Evolutionary conservation across 2,888 invertebrate species (phyloP).

Genomic region (Acanthopleura granulata): DNA sequence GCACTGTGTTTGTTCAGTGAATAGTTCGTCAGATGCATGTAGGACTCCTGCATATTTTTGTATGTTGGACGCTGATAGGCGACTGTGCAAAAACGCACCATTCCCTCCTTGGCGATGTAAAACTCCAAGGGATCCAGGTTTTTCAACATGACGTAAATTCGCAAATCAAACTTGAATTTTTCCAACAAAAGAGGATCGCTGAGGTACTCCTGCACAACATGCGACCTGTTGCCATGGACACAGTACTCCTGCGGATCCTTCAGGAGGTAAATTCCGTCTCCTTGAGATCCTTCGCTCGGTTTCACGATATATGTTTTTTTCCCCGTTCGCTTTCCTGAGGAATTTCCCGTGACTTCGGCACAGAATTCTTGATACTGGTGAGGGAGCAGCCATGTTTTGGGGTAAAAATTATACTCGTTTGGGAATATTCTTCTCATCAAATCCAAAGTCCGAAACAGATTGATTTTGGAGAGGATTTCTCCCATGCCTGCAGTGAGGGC

Average conservation of each 20-base stretch:
- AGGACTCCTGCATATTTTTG: slow-evolving; percentile 70
- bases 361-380: slow-evolving; percentile 67
- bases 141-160: slow-evolving; percentile 71
- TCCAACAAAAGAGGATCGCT: slow-evolving; percentile 69
- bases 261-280: slow-evolving; percentile 72
- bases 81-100: slow-evolving; percentile 72
- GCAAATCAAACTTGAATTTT: slow-evolving; percentile 71
- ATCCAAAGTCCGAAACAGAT: slow-evolving; percentile 69
- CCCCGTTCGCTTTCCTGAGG: slow-evolving; percentile 42
- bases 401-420: slow-evolving; percentile 71
- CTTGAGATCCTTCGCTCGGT: slow-evolving; percentile 72
- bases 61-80: slow-evolving; percentile 69
- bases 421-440: slow-evolving; percentile 71
- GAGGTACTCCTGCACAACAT: slow-evolving; percentile 70
- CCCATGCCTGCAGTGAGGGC: slow-evolving; percentile 66
- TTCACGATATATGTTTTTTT: slow-evolving; percentile 71
- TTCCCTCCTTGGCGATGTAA: slow-evolving; percentile 66
- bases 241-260: slow-evolving; percentile 66
- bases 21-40: slow-evolving; percentile 73
- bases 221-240: slow-evolving; percentile 36
- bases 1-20: slow-evolving; percentile 71
- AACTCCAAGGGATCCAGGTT: slow-evolving; percentile 71
- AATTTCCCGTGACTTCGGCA: slow-evolving; percentile 44
- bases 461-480: slow-evolving; percentile 70
- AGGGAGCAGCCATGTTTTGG: slow-evolving; percentile 71